Base-by-base conservation (phyloP, 2,888 invertebrate genomes). In the Arctia plantaginis region DNA sequence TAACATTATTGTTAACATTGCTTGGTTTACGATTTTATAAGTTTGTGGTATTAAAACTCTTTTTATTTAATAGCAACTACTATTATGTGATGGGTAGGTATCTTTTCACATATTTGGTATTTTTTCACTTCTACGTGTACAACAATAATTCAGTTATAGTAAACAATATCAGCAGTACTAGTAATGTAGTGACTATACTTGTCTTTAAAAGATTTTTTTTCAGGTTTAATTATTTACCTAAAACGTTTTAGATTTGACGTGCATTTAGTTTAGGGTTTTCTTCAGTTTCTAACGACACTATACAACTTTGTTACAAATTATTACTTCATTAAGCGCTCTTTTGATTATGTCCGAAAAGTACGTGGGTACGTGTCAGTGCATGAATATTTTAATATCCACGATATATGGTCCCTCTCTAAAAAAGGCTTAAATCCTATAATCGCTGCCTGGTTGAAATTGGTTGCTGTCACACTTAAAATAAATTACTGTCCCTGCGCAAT, bases 381-480 rank as follows among this genome's bases (percentile, higher is more conserved):
- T 70, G 71, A n/a, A 68, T 71, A 73, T 70, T 72, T 69, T 30
- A 66, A 69, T 62, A 72, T 66, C 59, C 41, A 66, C 39, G 71
- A 39, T 39, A 70, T 39, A 59, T 30, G 30, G 41, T 30, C 41
- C 33, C 51, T 33, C 41, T 76, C 66, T 71, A 71, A 64, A 78
- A 75, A 80, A 73, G 76, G 70, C 67, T 78, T 81, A 78, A 85
- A 82, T 80, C 79, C 79, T 77, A 82, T 87, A 89, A 88, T 86
- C 82, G 86, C 80, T 87, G 87, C 81, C 85, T 87, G 85, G 80
- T 82, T 85, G 73, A 85, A 90, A 88, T 89, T 87, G 86, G 88
- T 87, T 82, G 80, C 86, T 92, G 91, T 92, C 90, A 92, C 93
- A 92, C 89, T 93, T 91, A 90, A 93, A 93, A 93, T 92, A 93